These are phyloP conservation scores for Glareola pratincola DNA, from an alignment of 2,113 vertebrate genomes.

Conservation along the genomic window DNA sequence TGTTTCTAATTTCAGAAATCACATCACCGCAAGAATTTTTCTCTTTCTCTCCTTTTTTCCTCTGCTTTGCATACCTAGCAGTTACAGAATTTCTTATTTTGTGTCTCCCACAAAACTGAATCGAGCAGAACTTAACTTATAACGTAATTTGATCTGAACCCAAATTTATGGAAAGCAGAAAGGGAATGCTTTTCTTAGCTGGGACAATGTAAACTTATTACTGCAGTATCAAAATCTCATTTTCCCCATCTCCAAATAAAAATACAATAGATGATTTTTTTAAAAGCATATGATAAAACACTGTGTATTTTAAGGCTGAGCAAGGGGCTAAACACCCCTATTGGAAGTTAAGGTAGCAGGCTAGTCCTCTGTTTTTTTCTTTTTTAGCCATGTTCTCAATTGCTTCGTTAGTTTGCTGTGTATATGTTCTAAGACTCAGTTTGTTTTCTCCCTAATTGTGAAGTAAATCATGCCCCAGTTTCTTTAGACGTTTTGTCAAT, in stretches of 20 bases:
- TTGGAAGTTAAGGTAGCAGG: background rate
- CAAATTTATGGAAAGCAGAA: conserved; percentile 48
- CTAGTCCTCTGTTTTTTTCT: background rate
- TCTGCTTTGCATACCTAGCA: conserved; percentile 3
- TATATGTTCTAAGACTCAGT: background rate
- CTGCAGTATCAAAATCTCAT: background rate
- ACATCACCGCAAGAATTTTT: background rate
- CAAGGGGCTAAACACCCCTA: background rate
- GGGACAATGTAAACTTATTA: background rate
- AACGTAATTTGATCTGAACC: background rate
- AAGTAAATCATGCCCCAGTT: background rate
- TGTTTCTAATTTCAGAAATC: conserved; percentile 12
- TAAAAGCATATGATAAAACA: background rate
- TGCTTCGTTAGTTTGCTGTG: background rate
- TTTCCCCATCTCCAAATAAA: background rate
- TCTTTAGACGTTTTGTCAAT: background rate
- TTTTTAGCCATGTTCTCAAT: background rate
- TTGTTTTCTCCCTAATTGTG: background rate
- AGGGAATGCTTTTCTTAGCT: conserved; percentile 56
- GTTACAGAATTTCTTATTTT: background rate
- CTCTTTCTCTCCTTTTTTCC: conserved; percentile 63
- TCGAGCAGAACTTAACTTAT: background rate
- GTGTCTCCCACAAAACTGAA: background rate
- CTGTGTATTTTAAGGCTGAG: background rate
- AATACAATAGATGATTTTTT: background rate